Evolutionary conservation across 2,113 vertebrate species (phyloP), one percentile per base, ranked within the genome.

Genomic region (Plecturocebus donacophilus): DNA sequence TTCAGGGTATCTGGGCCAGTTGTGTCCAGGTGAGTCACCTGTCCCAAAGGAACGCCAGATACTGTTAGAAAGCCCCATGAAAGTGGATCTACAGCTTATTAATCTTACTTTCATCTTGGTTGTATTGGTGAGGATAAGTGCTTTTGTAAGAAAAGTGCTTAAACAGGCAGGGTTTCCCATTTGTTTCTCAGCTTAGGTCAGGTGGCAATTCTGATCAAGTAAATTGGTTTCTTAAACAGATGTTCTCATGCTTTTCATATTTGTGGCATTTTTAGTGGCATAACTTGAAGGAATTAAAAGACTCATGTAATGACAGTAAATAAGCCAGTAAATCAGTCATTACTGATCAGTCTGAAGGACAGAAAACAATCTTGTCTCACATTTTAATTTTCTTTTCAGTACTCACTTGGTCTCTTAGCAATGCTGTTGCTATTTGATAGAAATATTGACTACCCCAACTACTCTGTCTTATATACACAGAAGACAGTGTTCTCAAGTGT

Each of bases 271-370:
- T 96, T 96, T 81, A 89, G 73, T n/a, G 42, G 8, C 42, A 38
- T n/a, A 49, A 87, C 54, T 52, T 87, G 58, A 88, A 86, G 87
- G 47, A 47, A 83, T 89, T 68, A 35, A 87, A 92, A 92, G 73
- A 96, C 4, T 73, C n/a, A 68, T 35, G 11, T 40, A 82, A 56
- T 42, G 56, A 45, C 13, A 83, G 54, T 47, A 89, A 94, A 70
- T n/a, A 94, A 85, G 64, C 92, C 54, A 66, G 85, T 94, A 58
- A 77, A 12, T 47, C 30, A 64, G n/a, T 85, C 35, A 70, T 35
- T 93, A 85, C 13, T n/a, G 32, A 80, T 87, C 79, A 92, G 27
- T 86, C n/a, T 84, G 49, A 95, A 32, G 30, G 70, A 47, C 30
- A 66, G 32, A 89, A 87, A 61, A 42, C 70, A 49, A 52, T 81